Evolutionary conservation across 2,888 invertebrate genomes (phyloP).

Genomic region (Lumbricus terrestris): DNA sequence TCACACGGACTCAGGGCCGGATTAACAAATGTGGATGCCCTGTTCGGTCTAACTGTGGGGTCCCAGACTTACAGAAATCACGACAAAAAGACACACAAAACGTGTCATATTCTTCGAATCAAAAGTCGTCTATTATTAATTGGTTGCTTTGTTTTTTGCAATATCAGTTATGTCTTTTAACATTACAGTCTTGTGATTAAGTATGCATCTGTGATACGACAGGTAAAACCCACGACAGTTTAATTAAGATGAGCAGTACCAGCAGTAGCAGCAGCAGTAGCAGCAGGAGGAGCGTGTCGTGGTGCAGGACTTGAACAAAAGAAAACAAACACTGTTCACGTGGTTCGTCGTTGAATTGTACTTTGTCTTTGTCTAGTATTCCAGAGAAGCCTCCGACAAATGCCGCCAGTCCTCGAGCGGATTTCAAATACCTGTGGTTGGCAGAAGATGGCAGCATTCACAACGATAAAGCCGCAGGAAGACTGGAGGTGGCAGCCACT

Average conservation of each 20-base stretch:
- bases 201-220: too few relatives aligned
- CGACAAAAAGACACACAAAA: too few relatives aligned
- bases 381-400: not conserved
- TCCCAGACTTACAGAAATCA: too few relatives aligned
- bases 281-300: not conserved
- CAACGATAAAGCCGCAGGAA: not conserved
- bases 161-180: too few relatives aligned
- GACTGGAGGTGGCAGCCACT: conserved; percentile 19
- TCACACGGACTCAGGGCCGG: not conserved
- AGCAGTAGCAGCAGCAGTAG: not conserved
- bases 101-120: too few relatives aligned
- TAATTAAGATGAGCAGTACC: not conserved
- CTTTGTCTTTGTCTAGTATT: conserved; percentile 40
- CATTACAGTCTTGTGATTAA: too few relatives aligned
- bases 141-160: too few relatives aligned
- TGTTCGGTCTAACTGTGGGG: too few relatives aligned
- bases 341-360: not conserved
- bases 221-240: too few relatives aligned
- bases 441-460: not conserved
- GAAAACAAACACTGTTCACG: not conserved
- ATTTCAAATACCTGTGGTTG: conserved; percentile 20
- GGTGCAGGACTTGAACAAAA: too few relatives aligned
- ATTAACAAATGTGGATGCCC: too few relatives aligned
- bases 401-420: not conserved
- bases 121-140: too few relatives aligned